phyloP scores from a whole-genome alignment of 1,140 invertebrate genomes.

The Calycopis cecrops region DNA sequence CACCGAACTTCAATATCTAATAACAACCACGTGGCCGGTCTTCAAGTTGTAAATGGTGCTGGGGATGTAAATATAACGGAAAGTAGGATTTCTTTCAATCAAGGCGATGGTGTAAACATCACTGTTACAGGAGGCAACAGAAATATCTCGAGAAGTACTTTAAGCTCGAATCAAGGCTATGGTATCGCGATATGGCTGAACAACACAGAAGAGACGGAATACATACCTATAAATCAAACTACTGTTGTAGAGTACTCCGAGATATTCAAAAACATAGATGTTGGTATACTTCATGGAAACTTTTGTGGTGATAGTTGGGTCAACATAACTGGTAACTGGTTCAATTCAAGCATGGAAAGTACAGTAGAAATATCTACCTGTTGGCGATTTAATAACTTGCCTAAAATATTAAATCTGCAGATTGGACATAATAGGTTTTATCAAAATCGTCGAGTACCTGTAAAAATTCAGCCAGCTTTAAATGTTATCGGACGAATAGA shows the following conservation, averaged over 20 bases:
- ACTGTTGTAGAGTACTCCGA: conserved; percentile 91
- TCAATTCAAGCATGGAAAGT: conserved; percentile 84
- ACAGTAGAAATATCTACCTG: conserved; percentile 87
- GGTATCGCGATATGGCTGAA: conserved; percentile 94
- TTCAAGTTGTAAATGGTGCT: conserved; percentile 89
- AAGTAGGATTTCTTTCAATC: conserved; percentile 92
- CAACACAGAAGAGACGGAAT: conserved; percentile 88
- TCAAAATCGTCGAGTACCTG: conserved; percentile 83
- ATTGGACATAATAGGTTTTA: conserved; percentile 92
- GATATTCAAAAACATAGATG: conserved; percentile 88
- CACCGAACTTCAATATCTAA: conserved; percentile 88
- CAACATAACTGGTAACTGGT: conserved; percentile 91
- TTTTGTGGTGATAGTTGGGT: conserved; percentile 84
- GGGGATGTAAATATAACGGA: conserved; percentile 95
- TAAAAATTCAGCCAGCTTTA: conserved; percentile 89
- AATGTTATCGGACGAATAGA: conserved; percentile 88
- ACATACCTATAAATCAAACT: conserved; percentile 86
- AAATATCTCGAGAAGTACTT: conserved; percentile 88
- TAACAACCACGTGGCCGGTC: conserved; percentile 91
- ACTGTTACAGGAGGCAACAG: conserved; percentile 93
- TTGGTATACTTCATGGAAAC: conserved; percentile 89
- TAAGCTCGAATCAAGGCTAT: conserved; percentile 88
- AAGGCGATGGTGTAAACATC: conserved; percentile 93
- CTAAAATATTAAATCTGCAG: conserved; percentile 79
- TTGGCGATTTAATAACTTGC: conserved; percentile 78